Percentiles rank a stretch among this genome's conserved stretches.
Evolutionary conservation across 2,113 vertebrate genomes (phyloP).

Genomic region (Donacobius atricapilla): DNA sequence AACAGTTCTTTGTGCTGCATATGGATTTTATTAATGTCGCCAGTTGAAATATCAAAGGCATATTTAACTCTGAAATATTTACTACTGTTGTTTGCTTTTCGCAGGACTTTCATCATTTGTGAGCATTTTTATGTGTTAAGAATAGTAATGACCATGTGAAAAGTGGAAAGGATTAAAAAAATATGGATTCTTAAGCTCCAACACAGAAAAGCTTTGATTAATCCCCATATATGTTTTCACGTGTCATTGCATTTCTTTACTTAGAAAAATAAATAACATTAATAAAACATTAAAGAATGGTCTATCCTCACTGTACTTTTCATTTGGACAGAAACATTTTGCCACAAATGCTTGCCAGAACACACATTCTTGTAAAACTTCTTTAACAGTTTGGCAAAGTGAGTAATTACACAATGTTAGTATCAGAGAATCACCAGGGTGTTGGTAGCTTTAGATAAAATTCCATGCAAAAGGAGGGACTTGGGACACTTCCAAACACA

Average conservation of each 20-base stretch:
- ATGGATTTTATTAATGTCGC: background rate
- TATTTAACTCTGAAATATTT: background rate
- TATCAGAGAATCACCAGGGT: background rate
- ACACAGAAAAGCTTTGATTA: background rate
- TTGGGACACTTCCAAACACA: background rate
- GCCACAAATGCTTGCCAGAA: background rate
- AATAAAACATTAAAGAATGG: background rate
- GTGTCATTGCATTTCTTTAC: background rate
- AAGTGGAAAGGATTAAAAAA: background rate
- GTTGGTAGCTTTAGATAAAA: background rate
- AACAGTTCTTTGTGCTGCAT: background rate
- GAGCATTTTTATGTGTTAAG: background rate
- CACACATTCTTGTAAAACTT: background rate
- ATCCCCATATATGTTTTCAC: background rate
- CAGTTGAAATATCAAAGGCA: background rate
- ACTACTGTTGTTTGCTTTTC: background rate
- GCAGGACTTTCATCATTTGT: background rate
- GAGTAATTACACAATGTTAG: background rate
- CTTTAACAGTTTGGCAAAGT: background rate
- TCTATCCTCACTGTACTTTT: background rate
- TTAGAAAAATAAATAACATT: background rate
- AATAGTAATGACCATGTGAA: background rate
- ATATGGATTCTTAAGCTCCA: background rate
- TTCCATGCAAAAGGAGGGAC: background rate
- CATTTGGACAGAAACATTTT: background rate